Percentiles rank a stretch among this genome's conserved stretches.
These are phyloP conservation scores for Lepidochrysops patricia DNA, from an alignment of 2,888 invertebrate species.

Conservation along the genomic window DNA sequence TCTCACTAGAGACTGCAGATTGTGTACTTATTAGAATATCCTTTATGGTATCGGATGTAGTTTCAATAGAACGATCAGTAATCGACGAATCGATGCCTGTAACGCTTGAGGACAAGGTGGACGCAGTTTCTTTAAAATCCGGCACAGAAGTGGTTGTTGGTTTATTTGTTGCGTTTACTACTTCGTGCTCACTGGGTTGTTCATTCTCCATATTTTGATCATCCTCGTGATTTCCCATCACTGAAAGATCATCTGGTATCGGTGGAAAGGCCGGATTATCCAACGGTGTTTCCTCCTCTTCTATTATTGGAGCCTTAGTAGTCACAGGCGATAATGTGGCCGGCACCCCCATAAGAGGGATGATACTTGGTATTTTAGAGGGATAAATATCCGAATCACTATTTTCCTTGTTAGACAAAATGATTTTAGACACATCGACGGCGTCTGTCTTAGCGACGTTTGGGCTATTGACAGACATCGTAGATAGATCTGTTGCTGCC, in stretches of 20 bases:
- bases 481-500: slow-evolving; percentile 30
- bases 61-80: slow-evolving; percentile 32
- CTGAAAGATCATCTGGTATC: slow-evolving; percentile 59
- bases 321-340: slow-evolving; percentile 32
- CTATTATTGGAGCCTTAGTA: slow-evolving; percentile 46
- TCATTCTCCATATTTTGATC: slow-evolving; percentile 47
- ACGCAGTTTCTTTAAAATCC: slow-evolving; percentile 30
- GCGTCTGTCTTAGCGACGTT: slow-evolving; percentile 30
- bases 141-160: slow-evolving; percentile 32
- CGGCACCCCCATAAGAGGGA: slow-evolving; percentile 38
- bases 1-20: slow-evolving; percentile 37
- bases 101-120: slow-evolving; percentile 33
- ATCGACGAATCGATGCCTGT: slow-evolving; percentile 26
- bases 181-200: slow-evolving; percentile 37
- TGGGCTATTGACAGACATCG: slow-evolving; percentile 28
- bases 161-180: slow-evolving; percentile 31
- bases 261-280: slow-evolving; percentile 67
- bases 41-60: slow-evolving; percentile 29
- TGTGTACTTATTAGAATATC: slow-evolving; percentile 30
- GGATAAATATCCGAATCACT: slow-evolving; percentile 48
- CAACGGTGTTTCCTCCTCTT: slow-evolving; percentile 51
- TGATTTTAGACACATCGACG: slow-evolving; percentile 51
- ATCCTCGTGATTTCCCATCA: slow-evolving; percentile 54
- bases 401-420: slow-evolving; percentile 52
- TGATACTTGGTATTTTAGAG: slow-evolving; percentile 38